Evolutionary conservation across 2,113 vertebrate genomes (phyloP).

Genomic region (Etheostoma spectabile): DNA sequence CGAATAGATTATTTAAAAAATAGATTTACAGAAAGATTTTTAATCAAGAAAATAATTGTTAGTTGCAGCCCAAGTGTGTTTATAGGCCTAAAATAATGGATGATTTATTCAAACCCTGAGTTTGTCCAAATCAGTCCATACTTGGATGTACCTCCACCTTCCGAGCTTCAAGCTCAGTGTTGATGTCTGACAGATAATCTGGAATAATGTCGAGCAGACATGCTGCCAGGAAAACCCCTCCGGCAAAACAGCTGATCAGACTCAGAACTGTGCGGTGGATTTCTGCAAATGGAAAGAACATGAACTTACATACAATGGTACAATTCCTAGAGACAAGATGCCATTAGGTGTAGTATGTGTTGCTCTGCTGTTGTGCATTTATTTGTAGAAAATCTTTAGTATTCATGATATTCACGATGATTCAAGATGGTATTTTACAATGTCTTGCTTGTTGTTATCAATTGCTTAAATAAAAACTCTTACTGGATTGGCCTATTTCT

Average conservation of each 20-base stretch:
- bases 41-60: not conserved
- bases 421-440: not conserved
- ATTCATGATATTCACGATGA: not conserved
- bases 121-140: not conserved
- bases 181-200: conserved; percentile 86
- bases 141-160: conserved; percentile 69
- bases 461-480: not conserved
- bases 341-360: not conserved
- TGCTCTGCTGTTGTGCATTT: not conserved
- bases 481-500: not conserved
- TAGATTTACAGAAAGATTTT: not conserved
- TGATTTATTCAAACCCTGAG: not conserved
- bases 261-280: conserved; percentile 77
- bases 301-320: not conserved
- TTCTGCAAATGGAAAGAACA: conserved; percentile 64
- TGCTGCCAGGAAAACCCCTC: conserved; percentile 87
- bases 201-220: conserved; percentile 90
- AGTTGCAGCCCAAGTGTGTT: not conserved
- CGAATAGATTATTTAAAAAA: not conserved
- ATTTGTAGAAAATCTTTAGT: not conserved
- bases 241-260: conserved; percentile 88
- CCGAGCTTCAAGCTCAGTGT: conserved; percentile 63
- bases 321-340: not conserved
- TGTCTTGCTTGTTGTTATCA: not conserved
- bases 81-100: not conserved